Conservation (phyloP, 1,140 invertebrate genomes). For the Panulirus ornatus region DNA sequence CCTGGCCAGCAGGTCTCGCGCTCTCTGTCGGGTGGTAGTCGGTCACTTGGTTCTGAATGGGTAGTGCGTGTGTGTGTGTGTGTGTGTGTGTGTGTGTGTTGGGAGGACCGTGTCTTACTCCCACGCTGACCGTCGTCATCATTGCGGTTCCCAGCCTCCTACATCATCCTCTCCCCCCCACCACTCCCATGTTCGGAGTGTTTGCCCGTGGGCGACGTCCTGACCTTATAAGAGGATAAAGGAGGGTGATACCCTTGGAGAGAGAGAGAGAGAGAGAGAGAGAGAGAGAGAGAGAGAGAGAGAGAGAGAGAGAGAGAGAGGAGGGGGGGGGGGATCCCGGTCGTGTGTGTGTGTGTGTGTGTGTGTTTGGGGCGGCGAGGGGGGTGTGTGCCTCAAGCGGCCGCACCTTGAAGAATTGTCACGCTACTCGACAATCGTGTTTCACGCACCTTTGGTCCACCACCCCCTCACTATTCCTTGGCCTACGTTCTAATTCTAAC, state of each 20-base stretch:
- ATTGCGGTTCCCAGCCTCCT: background rate
- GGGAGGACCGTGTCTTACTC: no score
- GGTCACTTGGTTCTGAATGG: conserved; percentile 47
- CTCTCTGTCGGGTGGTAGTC: conserved; percentile 6
- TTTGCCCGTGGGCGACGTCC: background rate
- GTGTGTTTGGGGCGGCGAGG: background rate
- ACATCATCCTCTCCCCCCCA: background rate
- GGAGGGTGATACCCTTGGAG: conserved; percentile 29
- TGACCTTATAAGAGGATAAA: conserved; percentile 40
- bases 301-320: no score
- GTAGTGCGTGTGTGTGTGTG: background rate
- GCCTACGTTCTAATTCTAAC: background rate
- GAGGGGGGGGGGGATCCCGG: background rate
- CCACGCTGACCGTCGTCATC: background rate
- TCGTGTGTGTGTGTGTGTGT: background rate
- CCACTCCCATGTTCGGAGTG: background rate
- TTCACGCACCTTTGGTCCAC: no score
- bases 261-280: background rate
- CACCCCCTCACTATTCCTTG: no score
- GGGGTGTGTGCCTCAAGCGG: background rate
- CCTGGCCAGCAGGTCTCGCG: conserved; percentile 38
- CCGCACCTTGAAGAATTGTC: no score
- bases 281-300: no score
- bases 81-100: background rate
- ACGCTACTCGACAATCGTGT: no score